phyloP scores from a whole-genome alignment of 2,113 vertebrate genomes.

The Hippolais icterina region DNA sequence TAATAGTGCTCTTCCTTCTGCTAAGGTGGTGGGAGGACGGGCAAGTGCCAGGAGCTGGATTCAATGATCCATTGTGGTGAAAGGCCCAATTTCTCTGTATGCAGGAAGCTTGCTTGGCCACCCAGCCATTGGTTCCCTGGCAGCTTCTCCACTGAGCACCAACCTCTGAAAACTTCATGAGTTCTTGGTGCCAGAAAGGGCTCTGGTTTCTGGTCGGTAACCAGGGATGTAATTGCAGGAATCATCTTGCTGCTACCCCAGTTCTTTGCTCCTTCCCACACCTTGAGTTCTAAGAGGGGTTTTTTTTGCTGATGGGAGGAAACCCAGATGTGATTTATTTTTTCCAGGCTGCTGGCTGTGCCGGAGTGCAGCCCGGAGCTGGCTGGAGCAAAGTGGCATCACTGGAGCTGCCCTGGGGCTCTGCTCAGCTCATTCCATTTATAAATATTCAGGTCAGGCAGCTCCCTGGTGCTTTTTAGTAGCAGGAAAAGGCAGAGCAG shows the following conservation, averaged over 20 bases:
- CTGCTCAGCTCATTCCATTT: not conserved
- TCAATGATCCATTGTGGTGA: rapidly evolving
- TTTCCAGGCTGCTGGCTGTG: not conserved
- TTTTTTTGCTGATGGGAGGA: not conserved
- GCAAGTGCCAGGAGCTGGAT: not conserved
- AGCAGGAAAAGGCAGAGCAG: not conserved
- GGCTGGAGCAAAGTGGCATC: not conserved
- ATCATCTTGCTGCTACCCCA: not conserved
- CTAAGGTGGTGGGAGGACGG: not conserved
- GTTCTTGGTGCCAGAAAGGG: not conserved
- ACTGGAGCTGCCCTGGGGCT: not conserved
- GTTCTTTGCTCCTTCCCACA: not conserved
- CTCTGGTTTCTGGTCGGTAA: not conserved
- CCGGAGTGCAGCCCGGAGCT: rapidly evolving
- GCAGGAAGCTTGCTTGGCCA: not conserved
- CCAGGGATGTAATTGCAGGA: not conserved
- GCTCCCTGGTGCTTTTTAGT: not conserved
- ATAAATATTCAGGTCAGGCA: not conserved
- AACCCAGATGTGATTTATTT: not conserved
- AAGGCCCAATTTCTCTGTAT: rapidly evolving
- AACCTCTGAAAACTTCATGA: conserved; percentile 6
- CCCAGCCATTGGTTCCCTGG: not conserved
- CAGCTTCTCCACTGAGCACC: not conserved
- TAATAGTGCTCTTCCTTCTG: not conserved
- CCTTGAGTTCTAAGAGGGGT: rapidly evolving